Conservation (phyloP, 2,113 vertebrate species). For the Kryptolebias marmoratus region DNA sequence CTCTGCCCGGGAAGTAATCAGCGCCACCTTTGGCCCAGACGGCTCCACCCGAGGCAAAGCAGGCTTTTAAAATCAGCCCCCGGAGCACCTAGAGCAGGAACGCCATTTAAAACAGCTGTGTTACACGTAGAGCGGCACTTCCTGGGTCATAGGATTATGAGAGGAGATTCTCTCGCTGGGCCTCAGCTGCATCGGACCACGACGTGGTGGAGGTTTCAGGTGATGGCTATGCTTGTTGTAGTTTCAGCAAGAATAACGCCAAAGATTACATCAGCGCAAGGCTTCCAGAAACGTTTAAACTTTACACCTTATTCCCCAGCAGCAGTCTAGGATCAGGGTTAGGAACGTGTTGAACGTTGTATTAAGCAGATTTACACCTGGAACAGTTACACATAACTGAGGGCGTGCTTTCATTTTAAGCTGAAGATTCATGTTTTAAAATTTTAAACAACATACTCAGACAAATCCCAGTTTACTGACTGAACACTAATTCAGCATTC, state of each 20-base stretch:
- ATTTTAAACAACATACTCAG: not conserved
- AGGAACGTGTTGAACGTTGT: conserved; percentile 10
- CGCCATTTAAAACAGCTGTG: conserved; percentile 2
- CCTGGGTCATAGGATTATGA: not conserved
- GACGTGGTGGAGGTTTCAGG: not conserved
- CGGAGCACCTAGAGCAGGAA: not conserved
- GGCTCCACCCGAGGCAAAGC: not conserved
- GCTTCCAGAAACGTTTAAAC: conserved; percentile 13
- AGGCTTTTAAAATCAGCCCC: not conserved
- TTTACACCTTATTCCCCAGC: conserved; percentile 9
- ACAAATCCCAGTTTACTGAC: too few species aligned
- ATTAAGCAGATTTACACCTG: conserved; percentile 20
- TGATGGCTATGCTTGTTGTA: too few species aligned
- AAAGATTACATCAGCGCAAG: conserved; percentile 3
- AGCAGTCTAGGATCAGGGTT: too few species aligned
- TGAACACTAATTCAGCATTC: too few species aligned
- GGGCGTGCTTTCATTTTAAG: conserved; percentile 22
- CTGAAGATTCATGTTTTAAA: conserved; percentile 23
- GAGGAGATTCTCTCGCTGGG: not conserved
- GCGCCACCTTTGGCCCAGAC: conserved; percentile 12
- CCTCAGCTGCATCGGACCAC: not conserved
- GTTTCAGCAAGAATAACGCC: not conserved
- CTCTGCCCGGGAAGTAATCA: not conserved
- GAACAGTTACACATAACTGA: conserved; percentile 1
- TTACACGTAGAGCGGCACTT: not conserved